Evolutionary conservation across 2,113 vertebrate genomes (phyloP).

Genomic region (Rhinogobius similis): DNA sequence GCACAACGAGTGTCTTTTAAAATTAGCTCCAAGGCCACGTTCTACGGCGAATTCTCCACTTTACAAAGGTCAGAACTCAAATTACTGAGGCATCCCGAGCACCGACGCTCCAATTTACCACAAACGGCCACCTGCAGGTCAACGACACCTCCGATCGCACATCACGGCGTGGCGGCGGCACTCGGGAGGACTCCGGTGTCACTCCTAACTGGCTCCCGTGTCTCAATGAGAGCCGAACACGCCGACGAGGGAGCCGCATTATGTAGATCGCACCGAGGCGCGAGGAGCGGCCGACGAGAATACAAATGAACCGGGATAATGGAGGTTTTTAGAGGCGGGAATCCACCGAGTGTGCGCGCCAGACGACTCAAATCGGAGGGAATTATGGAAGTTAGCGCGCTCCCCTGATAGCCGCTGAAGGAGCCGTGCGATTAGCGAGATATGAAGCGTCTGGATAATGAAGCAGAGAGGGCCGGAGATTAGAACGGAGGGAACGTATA

Average conservation of each 20-base stretch:
- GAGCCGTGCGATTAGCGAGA: slow-evolving; percentile 36
- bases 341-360: slow-evolving; percentile 39
- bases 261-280: slow-evolving; percentile 54
- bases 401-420: slow-evolving; percentile 61
- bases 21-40: too few relatives aligned
- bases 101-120: neutral
- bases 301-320: slow-evolving; percentile 64
- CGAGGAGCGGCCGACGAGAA: slow-evolving; percentile 49
- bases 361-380: slow-evolving; percentile 56
- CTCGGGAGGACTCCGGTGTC: slow-evolving; percentile 41
- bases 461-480: neutral
- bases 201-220: slow-evolving; percentile 41
- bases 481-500: neutral
- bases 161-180: neutral
- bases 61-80: neutral
- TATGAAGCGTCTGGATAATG: slow-evolving; percentile 29
- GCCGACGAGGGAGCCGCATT: slow-evolving; percentile 45
- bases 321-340: slow-evolving; percentile 24
- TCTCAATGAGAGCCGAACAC: slow-evolving; percentile 21
- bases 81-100: neutral
- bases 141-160: slow-evolving; percentile 34
- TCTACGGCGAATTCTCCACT: neutral
- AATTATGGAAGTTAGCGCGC: slow-evolving; percentile 60
- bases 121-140: slow-evolving; percentile 34
- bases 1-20: too few relatives aligned